A percentile compares a stretch with the other conserved stretches of the same genome.
Conservation (phyloP, 2,888 invertebrate species). For the Tinea pellionella region DNA sequence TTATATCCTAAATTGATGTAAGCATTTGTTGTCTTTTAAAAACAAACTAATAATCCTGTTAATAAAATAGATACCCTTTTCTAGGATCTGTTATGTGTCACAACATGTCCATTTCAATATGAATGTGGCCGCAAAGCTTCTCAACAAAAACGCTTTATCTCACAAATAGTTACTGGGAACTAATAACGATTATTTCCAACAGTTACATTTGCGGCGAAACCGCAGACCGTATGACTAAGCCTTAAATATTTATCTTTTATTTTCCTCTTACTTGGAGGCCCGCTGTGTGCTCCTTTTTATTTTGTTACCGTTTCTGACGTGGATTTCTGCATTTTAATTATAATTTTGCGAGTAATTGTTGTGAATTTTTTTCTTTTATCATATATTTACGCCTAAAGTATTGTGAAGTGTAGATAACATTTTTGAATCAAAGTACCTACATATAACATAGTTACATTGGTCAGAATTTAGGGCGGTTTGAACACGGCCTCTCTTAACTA, state of each 20-base stretch:
- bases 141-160: neutral
- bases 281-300: neutral
- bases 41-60: too few species aligned
- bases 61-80: too few species aligned
- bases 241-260: neutral
- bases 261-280: slow-evolving; percentile 1
- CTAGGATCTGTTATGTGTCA: too few species aligned
- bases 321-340: slow-evolving; percentile 8
- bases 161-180: neutral
- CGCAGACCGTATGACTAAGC: neutral
- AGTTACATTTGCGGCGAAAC: neutral
- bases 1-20: too few species aligned
- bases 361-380: neutral
- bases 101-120: too few species aligned
- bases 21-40: too few species aligned
- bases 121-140: too few species aligned
- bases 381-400: neutral
- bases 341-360: slow-evolving; percentile 8
- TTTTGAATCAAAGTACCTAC: too few species aligned
- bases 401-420: too few species aligned
- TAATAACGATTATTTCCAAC: neutral
- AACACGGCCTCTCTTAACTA: too few species aligned
- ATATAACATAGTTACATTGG: too few species aligned
- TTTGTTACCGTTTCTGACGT: slow-evolving; percentile 8
- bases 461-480: too few species aligned